Percentiles rank a stretch among this genome's conserved stretches.
Evolutionary conservation across 2,888 invertebrate species (phyloP).

Genomic region (Stramonita haemastoma): DNA sequence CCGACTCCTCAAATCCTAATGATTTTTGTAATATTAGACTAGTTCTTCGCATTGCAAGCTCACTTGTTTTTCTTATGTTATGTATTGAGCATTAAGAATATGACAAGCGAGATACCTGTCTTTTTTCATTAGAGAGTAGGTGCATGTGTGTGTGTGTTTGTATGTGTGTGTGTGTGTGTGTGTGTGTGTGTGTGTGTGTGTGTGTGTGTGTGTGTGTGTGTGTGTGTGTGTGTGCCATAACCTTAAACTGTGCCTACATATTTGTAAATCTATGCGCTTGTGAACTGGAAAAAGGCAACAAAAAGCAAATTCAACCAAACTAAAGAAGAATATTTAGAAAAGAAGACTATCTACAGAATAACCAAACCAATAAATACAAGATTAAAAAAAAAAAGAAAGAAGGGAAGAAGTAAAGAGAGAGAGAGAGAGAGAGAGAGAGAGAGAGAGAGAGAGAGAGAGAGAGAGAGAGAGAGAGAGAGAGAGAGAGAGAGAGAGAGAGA

Average conservation of each 20-base stretch:
- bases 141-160: not conserved
- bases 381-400: not conserved
- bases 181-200: slow-evolving; percentile 7
- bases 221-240: not conserved
- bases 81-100: too few species aligned
- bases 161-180: not conserved
- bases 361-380: not conserved
- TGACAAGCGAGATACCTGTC: not conserved
- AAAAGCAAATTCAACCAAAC: too few species aligned
- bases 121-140: not conserved
- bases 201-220: not conserved
- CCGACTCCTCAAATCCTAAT: too few species aligned
- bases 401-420: not conserved
- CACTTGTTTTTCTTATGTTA: too few species aligned
- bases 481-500: too few species aligned
- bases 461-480: too few species aligned
- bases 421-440: not conserved
- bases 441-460: not conserved
- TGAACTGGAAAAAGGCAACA: too few species aligned
- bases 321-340: too few species aligned
- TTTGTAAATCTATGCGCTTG: too few species aligned
- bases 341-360: too few species aligned
- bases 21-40: too few species aligned
- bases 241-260: not conserved
- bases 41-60: too few species aligned